Base-by-base conservation (phyloP, 1,140 invertebrate species). In the Apocrypta bakeri region DNA sequence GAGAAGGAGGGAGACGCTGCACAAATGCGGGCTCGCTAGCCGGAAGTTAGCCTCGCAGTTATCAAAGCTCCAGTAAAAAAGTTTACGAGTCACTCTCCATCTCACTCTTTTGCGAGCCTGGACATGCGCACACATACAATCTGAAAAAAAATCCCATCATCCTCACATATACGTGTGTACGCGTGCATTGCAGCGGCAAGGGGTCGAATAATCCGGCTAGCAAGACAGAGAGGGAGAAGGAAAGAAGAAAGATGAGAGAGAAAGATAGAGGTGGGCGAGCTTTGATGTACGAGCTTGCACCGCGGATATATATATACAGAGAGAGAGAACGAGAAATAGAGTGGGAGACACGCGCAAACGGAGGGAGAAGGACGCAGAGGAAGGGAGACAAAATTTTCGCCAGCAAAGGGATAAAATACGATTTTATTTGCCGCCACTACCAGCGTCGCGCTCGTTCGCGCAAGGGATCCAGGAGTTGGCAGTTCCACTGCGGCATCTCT, bases 321-420 rank as follows among this genome's bases (percentile, higher is more conserved):
- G 1, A 27, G 1, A 7, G 48, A 72, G 42, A 17, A 29, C 24
- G 29, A 33, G 27, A 48, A 27, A 6, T 42, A 21, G 61, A 24
- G 64, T 17, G 31, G 63, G 68, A 25, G 42, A 25, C 14, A 24
- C 17, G 27, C 17, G 78, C 27, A 1, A 24, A 64, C 14, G 75
- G 33, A 64, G 61, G 33, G 75, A 37, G 75, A 56, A 56, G 61
- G 25, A 31, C 82, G 82, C 78, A 1, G 25, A 85, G 77, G 76
- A 79, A 86, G 74, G 88, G 85, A 88, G 89, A 89, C 87, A 88
- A 86, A 87, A 92, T 90, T 90, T 91, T 90, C 86, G 85, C 87
- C 85, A 86, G 88, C 89, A 89, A 90, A 89, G 88, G 89, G 89
- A 90, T 91, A 89, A 90, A 91, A 91, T 90, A 90, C 90, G 89